Conservation (phyloP, 2,797 vertebrate species). For the Aldrovandia affinis region DNA sequence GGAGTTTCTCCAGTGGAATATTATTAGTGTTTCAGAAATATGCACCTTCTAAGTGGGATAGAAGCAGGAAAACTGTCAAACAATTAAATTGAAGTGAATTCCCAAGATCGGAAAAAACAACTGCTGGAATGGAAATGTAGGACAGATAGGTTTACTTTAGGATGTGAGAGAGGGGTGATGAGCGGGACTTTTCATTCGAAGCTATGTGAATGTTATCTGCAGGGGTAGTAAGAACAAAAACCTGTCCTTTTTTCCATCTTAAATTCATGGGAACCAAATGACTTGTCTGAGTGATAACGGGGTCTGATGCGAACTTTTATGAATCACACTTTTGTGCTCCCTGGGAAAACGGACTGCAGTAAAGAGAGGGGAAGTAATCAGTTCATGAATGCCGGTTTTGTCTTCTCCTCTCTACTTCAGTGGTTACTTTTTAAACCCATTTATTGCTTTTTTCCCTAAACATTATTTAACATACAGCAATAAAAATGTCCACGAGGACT, state of each 20-base stretch:
- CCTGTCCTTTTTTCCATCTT: constrained; percentile 45
- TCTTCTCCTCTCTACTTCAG: constrained; percentile 29
- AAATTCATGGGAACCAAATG: constrained; percentile 56
- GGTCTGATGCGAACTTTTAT: constrained; percentile 53
- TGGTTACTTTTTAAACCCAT: constrained; percentile 34
- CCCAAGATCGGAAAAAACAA: constrained; percentile 72
- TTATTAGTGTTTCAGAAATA: constrained; percentile 81
- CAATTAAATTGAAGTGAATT: constrained; percentile 82
- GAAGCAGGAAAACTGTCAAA: constrained; percentile 85
- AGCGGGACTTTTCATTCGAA: constrained; percentile 42
- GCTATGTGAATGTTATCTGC: constrained; percentile 43
- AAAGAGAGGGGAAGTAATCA: constrained; percentile 27
- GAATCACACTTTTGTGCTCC: constrained; percentile 60
- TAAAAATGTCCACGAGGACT: background rate
- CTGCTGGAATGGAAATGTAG: constrained; percentile 59
- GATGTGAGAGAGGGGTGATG: constrained; percentile 55
- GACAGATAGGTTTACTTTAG: constrained; percentile 58
- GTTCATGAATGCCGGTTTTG: constrained; percentile 44
- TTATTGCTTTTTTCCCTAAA: background rate
- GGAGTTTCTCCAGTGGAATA: constrained; percentile 74
- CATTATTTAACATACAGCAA: background rate
- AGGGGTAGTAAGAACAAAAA: constrained; percentile 45
- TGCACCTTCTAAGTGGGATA: constrained; percentile 74
- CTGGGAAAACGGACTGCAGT: constrained; percentile 37
- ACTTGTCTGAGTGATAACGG: constrained; percentile 61